Conservation (phyloP, 2,113 vertebrate species). For the Hyperopisus bebe region DNA sequence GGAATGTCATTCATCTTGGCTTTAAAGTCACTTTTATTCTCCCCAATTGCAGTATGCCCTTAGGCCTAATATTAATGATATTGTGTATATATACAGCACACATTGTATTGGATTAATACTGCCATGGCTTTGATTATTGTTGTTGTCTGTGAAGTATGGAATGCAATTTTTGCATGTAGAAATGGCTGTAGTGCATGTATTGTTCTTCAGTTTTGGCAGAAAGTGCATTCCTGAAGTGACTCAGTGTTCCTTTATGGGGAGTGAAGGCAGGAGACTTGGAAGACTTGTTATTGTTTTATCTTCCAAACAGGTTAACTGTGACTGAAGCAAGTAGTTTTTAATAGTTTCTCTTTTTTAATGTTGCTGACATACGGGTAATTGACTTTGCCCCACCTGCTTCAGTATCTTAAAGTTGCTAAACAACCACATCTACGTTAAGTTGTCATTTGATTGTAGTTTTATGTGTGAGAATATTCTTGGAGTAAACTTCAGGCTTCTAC, state of each 20-base stretch:
- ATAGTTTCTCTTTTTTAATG: conserved; percentile 40
- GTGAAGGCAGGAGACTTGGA: not conserved
- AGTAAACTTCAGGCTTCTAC: not conserved
- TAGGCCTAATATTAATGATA: not conserved
- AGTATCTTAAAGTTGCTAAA: conserved; percentile 36
- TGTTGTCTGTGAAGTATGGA: not conserved
- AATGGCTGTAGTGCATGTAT: not conserved
- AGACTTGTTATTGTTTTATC: not conserved
- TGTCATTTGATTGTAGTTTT: not conserved
- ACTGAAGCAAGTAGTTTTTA: conserved; percentile 28
- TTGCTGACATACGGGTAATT: conserved; percentile 26
- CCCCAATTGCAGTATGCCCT: not conserved
- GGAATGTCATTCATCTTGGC: not conserved
- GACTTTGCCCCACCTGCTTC: too few species aligned
- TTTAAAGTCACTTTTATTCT: not conserved
- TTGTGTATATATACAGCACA: not conserved
- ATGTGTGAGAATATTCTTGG: not conserved
- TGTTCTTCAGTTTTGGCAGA: not conserved
- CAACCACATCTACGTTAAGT: conserved; percentile 10
- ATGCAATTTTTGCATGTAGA: not conserved
- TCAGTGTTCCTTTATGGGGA: not conserved
- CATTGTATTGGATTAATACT: not conserved
- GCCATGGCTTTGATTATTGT: not conserved
- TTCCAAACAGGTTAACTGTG: conserved; percentile 36
- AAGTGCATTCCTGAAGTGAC: not conserved